Evolutionary conservation across 2,888 invertebrate species (phyloP).

Genomic region (Catonia carolina): DNA sequence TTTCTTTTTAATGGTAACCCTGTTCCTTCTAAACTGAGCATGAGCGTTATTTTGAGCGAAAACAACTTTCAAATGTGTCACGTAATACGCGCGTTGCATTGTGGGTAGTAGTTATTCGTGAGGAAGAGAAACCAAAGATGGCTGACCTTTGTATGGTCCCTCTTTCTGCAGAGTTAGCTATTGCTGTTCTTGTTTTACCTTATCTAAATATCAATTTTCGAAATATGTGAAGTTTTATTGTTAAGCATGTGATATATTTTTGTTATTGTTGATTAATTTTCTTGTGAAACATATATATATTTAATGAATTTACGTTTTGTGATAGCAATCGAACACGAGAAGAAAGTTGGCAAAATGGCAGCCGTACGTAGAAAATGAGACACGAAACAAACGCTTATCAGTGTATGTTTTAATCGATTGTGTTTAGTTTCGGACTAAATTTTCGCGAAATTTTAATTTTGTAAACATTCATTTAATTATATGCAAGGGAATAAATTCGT

Average conservation of each 20-base stretch:
- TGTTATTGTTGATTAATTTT: neutral
- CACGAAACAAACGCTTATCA: too few relatives aligned
- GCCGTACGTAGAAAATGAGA: constrained; percentile 9
- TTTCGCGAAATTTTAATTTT: neutral
- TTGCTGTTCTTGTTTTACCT: too few relatives aligned
- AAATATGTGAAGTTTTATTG: too few relatives aligned
- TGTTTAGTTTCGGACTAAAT: neutral
- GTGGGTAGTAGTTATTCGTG: constrained; percentile 15
- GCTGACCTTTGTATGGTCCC: constrained; percentile 24
- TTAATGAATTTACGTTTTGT: neutral
- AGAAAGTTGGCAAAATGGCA: constrained; percentile 25
- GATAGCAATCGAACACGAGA: constrained; percentile 19
- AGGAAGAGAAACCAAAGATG: constrained; percentile 25
- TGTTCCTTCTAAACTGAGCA: constrained; percentile 18
- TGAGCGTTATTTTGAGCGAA: constrained; percentile 23
- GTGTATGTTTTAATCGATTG: neutral
- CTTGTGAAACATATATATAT: neutral
- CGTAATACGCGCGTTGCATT: constrained; percentile 25
- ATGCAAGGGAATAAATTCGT: too few relatives aligned
- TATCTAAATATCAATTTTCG: too few relatives aligned
- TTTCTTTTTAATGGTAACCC: too few relatives aligned
- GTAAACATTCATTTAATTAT: neutral
- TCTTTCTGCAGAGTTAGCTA: constrained; percentile 13
- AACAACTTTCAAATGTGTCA: constrained; percentile 23
- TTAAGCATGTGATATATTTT: neutral